Base-by-base conservation (phyloP, 2,797 vertebrate genomes). In the Choloepus didactylus region DNA sequence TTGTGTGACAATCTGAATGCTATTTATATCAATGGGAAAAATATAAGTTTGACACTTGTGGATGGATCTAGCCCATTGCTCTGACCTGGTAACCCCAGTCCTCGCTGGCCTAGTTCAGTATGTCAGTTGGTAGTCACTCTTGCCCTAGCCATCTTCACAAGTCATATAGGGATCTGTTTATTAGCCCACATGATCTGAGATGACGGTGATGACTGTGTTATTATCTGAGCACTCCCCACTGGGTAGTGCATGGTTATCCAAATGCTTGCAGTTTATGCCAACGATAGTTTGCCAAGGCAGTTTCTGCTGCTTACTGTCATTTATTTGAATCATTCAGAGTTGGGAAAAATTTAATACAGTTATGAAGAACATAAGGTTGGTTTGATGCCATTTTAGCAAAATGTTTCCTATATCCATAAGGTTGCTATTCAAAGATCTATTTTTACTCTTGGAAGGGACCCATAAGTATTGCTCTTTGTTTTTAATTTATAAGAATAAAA, bases 401-500 rank as follows among this genome's bases (percentile, higher is more conserved):
- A 49, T 51, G 31, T 69, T 75, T 76, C 25, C 84, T 77, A 0
- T 15, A 67, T 62, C 86, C 72, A 31, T n/a, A 49, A 62, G 27
- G 70, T 79, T 84, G 9, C 23, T 72, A 67, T 35, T 86, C 76
- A 84, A 66, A 92, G 29, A 87, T 44, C 60, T 10, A 16, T 44
- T 93, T 89, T 83, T 70, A 80, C 6, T 35, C 15, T 2, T 44
- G 31, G 35, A 87, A 79, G 38, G 7, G 7, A 44, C 86, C 87
- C 25, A 31, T 62, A 89, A 83, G 31, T 75, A 66, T 46, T 87
- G 69, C 9, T n/a, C 27, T 88, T 77, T 66, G 80, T 49, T 94
- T 95, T 94, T 89, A 49, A 82, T 29, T 25, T 72, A 64, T 41
- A 3, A 92, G 35, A 67, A 56, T 69, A 64, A 60, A 54, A 60